Conservation (phyloP, 2,113 vertebrate genomes). For the Kryptolebias marmoratus region DNA sequence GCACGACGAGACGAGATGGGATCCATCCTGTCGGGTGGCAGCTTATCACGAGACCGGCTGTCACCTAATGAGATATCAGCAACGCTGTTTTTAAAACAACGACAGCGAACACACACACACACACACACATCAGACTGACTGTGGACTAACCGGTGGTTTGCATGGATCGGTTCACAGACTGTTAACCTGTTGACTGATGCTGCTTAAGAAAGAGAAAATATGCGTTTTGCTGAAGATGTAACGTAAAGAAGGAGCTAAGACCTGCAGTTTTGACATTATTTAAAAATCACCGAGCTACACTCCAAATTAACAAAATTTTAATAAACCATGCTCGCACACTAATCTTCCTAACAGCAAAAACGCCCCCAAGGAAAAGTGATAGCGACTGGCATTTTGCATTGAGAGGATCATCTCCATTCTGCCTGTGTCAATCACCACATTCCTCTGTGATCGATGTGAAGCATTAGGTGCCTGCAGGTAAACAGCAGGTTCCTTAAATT, state of each 20-base stretch:
- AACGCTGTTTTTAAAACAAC: conserved; percentile 50
- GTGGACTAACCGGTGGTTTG: conserved; percentile 34
- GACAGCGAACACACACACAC: conserved; percentile 17
- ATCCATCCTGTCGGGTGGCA: conserved; percentile 68
- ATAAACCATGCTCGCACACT: not conserved
- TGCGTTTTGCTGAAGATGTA: not conserved
- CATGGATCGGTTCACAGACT: conserved; percentile 41
- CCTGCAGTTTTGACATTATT: conserved; percentile 6
- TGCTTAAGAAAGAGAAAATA: not conserved
- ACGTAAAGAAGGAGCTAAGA: conserved; percentile 16
- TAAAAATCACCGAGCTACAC: too few relatives aligned
- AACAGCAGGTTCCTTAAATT: conserved; percentile 45
- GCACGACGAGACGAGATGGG: conserved; percentile 69
- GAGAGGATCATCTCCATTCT: conserved; percentile 46
- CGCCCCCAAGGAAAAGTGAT: conserved; percentile 21
- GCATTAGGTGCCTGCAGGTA: conserved; percentile 46
- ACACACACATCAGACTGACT: not conserved
- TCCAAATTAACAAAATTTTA: too few relatives aligned
- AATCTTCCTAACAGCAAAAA: not conserved
- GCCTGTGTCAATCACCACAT: conserved; percentile 44
- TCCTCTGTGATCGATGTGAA: conserved; percentile 49
- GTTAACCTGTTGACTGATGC: conserved; percentile 8
- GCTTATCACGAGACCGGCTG: conserved; percentile 70
- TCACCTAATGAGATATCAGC: conserved; percentile 63
- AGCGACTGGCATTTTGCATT: conserved; percentile 44